phyloP scores from a whole-genome alignment of 2,797 vertebrate species.

The Channa striata region DNA sequence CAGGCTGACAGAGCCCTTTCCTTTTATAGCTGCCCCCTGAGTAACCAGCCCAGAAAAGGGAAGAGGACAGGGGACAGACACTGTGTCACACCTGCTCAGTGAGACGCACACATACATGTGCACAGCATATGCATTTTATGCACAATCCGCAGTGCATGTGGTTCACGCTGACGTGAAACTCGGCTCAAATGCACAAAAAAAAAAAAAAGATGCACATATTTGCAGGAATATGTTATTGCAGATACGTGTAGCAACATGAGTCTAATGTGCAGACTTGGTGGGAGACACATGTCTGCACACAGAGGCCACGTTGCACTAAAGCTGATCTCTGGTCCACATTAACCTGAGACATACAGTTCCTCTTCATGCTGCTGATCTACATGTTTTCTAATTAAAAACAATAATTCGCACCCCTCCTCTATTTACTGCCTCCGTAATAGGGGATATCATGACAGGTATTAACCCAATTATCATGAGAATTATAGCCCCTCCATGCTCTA shows the following conservation, averaged over 20 bases:
- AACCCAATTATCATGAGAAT: conserved; percentile 78
- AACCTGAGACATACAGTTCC: conserved; percentile 65
- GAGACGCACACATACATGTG: conserved; percentile 39
- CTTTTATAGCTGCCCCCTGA: conserved; percentile 83
- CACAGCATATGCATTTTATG: background rate
- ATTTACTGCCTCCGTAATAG: conserved; percentile 74
- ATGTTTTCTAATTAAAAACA: conserved; percentile 68
- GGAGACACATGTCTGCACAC: conserved; percentile 3
- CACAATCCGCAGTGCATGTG: background rate
- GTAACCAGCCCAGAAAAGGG: conserved; percentile 85
- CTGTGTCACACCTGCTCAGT: conserved; percentile 61
- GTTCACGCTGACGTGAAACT: background rate
- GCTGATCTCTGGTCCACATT: conserved; percentile 53
- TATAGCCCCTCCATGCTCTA: conserved; percentile 60
- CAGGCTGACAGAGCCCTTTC: conserved; percentile 83
- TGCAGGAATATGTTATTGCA: conserved; percentile 5
- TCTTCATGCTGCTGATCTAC: conserved; percentile 60
- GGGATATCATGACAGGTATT: conserved; percentile 78
- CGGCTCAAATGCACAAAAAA: conserved; percentile 1
- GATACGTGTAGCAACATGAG: background rate
- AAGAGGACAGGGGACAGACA: conserved; percentile 75
- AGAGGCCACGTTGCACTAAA: conserved; percentile 54
- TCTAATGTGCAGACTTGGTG: conserved; percentile 1
- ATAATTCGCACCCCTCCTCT: conserved; percentile 64
- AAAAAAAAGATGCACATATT: background rate